Base-by-base conservation (phyloP, 2,113 vertebrate species). In the Cheilinus undulatus region DNA sequence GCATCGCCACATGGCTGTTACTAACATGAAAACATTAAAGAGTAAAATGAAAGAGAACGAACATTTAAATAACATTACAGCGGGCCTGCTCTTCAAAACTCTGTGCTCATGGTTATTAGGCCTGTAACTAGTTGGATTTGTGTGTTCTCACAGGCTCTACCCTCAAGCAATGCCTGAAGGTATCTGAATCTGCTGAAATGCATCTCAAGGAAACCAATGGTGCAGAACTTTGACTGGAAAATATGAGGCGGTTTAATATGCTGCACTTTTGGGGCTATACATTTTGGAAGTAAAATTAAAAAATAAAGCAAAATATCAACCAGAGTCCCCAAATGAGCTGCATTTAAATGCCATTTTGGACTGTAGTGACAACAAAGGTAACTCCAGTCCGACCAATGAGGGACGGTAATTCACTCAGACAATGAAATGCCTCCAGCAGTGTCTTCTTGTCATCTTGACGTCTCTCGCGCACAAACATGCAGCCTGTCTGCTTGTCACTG, bases 371-470 rank as follows among this genome's bases (percentile, higher is more conserved):
- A 69, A 45, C 45, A 63, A 27, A 67, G 57, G 42, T 38, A 72
- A 24, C 71, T 28, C 4, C 2, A 12, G 26, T 26, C 40, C n/a
- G 59, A 60, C 54, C 72, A 48, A 32, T 50, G 34, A 59, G 23
- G 8, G 42, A 32, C 45, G 52, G 24, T 67, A 51, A 86, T 65
- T 46, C 27, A 34, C 6, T 49, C 34, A 65, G 75, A 75, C 74
- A 66, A 69, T 67, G 30, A 50, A 49, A 69, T 58, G 60, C 73
- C 73, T 82, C 61, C 70, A 71, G 74, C 67, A 62, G 66, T 58
- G 66, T 66, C 61, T 34, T 75, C 76, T 62, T 69, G 63, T 87
- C 78, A 84, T 83, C 54, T 56, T 66, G 69, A 81, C 74, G 63
- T 64, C 63, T 82, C 58, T 80, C 62, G 17, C 69, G 70, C 45